These are phyloP conservation scores for Drosophila malerkotliana DNA, from an alignment of 1,140 invertebrate species.

Conservation along the genomic window DNA sequence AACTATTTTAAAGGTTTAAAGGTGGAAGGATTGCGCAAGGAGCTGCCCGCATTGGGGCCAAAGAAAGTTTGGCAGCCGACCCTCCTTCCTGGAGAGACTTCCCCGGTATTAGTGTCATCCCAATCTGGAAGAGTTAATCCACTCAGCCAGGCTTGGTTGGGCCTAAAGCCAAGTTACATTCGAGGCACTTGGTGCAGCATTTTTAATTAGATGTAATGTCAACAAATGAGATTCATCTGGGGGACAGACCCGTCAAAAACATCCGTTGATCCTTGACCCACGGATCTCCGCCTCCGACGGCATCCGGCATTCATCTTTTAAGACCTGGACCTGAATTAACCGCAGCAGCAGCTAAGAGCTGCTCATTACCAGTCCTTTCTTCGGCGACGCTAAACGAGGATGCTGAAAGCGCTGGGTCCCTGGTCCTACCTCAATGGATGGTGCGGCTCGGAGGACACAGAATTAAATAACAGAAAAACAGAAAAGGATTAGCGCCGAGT, in stretches of 20 bases:
- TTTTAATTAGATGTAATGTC: conserved; percentile 76
- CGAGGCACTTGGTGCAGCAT: conserved; percentile 33
- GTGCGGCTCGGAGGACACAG: conserved; percentile 7
- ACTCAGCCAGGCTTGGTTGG: neutral
- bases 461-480: conserved; percentile 51
- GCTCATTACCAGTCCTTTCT: conserved; percentile 63
- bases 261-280: neutral
- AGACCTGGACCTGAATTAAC: conserved; percentile 20
- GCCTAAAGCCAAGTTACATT: conserved; percentile 40
- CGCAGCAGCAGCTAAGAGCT: conserved; percentile 28
- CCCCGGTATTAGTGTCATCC: neutral
- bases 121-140: conserved; percentile 1
- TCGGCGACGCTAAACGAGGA: conserved; percentile 39
- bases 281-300: neutral
- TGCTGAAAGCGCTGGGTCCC: neutral
- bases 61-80: too few species aligned
- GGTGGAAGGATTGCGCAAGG: neutral
- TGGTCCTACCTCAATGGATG: conserved; percentile 38
- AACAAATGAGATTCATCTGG: conserved; percentile 62
- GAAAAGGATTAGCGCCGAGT: conserved; percentile 56
- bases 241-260: neutral
- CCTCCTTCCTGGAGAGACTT: neutral
- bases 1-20: neutral
- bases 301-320: neutral
- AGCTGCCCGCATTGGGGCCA: neutral